Conservation (phyloP, 2,797 vertebrate genomes). For the Tokudaia tokunoshimensis region DNA sequence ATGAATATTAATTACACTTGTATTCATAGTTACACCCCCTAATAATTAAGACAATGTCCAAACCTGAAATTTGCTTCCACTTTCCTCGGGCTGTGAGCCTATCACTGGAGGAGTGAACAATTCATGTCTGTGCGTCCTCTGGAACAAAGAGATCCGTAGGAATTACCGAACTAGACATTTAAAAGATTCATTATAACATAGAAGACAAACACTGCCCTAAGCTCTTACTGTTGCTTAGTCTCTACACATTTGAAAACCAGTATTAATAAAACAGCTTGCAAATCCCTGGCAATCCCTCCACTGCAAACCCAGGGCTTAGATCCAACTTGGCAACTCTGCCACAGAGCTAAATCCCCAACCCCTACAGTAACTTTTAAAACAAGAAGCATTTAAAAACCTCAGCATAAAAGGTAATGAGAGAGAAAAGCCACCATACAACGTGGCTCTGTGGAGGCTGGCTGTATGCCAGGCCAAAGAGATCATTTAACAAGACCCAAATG, state of each 20-base stretch:
- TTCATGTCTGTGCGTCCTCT: slow-evolving; percentile 98
- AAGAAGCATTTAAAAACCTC: slow-evolving; percentile 10
- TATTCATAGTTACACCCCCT: neutral
- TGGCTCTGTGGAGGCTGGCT: neutral
- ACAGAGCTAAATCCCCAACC: neutral
- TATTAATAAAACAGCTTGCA: neutral
- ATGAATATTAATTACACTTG: slow-evolving; percentile 53
- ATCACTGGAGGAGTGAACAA: slow-evolving; percentile 96
- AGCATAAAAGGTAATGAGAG: neutral
- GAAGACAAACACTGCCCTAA: slow-evolving; percentile 2
- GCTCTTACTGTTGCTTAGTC: neutral
- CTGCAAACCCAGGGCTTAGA: neutral
- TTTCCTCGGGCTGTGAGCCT: slow-evolving; percentile 92
- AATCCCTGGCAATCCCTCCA: slow-evolving; percentile 3
- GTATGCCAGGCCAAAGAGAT: neutral
- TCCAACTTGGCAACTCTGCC: neutral
- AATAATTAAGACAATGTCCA: slow-evolving; percentile 60
- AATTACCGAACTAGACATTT: slow-evolving; percentile 59
- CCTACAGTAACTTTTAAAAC: neutral
- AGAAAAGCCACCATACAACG: neutral
- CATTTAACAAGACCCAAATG: neutral
- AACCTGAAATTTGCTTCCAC: slow-evolving; percentile 98
- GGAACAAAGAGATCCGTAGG: slow-evolving; percentile 69
- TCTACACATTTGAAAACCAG: slow-evolving; percentile 43
- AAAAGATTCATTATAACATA: slow-evolving; percentile 49